Percentiles rank a stretch among this genome's conserved stretches.
These are phyloP conservation scores for Neodon shergylaensis DNA, from an alignment of 2,113 vertebrate species.

Conservation along the genomic window DNA sequence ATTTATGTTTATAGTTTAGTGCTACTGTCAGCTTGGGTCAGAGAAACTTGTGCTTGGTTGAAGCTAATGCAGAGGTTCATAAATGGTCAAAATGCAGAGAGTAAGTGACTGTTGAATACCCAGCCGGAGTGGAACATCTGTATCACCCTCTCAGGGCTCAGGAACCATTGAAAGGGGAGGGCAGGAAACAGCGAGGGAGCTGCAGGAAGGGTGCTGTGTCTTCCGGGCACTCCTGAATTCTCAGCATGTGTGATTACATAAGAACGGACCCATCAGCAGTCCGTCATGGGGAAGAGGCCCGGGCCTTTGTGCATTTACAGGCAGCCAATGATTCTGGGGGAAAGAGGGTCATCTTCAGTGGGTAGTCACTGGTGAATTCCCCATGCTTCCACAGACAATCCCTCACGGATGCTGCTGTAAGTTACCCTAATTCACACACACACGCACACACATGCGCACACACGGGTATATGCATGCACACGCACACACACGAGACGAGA, in stretches of 20 bases:
- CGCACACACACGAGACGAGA: not conserved
- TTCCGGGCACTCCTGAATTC: not conserved
- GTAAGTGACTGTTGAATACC: too few relatives aligned
- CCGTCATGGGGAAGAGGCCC: not conserved
- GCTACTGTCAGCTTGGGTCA: not conserved
- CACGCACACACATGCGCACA: not conserved
- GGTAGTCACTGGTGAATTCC: not conserved
- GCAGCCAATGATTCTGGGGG: not conserved
- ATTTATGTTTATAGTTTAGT: not conserved
- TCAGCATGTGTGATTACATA: not conserved
- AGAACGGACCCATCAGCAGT: not conserved
- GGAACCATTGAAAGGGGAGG: not conserved
- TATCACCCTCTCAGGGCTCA: not conserved
- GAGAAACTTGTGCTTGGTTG: not conserved
- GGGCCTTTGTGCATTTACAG: not conserved
- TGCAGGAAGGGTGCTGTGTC: not conserved
- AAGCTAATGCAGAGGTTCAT: not conserved
- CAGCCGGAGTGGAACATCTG: too few relatives aligned
- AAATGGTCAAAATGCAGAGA: not conserved
- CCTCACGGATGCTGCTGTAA: not conserved
- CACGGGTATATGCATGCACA: not conserved
- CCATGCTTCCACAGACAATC: too few relatives aligned
- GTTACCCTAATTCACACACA: not conserved
- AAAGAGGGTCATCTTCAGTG: not conserved
- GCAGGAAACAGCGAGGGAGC: too few relatives aligned